Evolutionary conservation across 1,140 invertebrate genomes (phyloP).

Genomic region (Drosophila busckii): DNA sequence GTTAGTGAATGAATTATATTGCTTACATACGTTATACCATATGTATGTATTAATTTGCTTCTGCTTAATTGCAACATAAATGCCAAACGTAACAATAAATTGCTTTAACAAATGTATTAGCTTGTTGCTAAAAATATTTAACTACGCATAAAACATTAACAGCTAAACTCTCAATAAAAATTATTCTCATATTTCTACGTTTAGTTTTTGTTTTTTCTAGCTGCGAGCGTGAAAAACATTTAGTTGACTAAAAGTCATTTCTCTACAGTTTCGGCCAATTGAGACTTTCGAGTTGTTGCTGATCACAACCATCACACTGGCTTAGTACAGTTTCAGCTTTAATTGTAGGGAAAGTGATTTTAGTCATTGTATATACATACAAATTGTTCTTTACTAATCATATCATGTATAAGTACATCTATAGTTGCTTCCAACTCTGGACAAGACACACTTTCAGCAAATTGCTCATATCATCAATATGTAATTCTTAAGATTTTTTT

Average conservation of each 20-base stretch:
- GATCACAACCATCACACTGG: too few relatives aligned
- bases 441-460: constrained; percentile 74
- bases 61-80: constrained; percentile 59
- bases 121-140: background rate
- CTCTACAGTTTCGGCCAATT: too few relatives aligned
- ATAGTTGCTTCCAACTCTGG: constrained; percentile 66
- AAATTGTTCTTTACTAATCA: constrained; percentile 7
- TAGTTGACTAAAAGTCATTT: too few relatives aligned
- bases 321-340: too few relatives aligned
- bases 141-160: constrained; percentile 47
- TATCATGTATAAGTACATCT: constrained; percentile 33
- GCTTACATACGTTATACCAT: constrained; percentile 17
- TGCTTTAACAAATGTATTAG: constrained; percentile 43
- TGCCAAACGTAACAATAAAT: constrained; percentile 53
- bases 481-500: constrained; percentile 5
- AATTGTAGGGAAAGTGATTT: too few relatives aligned
- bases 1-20: constrained; percentile 14
- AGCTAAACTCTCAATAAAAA: constrained; percentile 55
- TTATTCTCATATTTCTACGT: constrained; percentile 2
- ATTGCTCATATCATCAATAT: constrained; percentile 60
- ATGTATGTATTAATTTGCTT: constrained; percentile 24
- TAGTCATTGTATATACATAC: too few relatives aligned
- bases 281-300: too few relatives aligned
- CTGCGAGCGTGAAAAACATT: too few relatives aligned
- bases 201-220: background rate